Percentiles rank a stretch among this genome's conserved stretches.
These are phyloP conservation scores for Lasiommata megera DNA, from an alignment of 2,888 invertebrate genomes.

Conservation along the genomic window DNA sequence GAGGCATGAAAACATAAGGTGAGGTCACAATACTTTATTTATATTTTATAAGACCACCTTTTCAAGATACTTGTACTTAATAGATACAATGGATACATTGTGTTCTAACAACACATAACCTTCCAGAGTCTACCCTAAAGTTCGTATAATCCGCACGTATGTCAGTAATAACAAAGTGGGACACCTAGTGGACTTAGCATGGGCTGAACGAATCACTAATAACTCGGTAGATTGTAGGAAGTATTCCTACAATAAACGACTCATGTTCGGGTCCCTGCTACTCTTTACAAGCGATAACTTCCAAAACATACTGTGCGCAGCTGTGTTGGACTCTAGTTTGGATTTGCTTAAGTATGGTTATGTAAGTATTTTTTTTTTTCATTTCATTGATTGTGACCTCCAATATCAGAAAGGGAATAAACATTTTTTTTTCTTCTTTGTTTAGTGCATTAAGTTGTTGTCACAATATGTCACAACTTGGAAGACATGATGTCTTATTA, in stretches of 20 bases:
- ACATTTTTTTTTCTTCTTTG: no score
- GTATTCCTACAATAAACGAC: slow-evolving; percentile 68
- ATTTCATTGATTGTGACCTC: no score
- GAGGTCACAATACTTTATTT: background rate
- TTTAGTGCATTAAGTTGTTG: no score
- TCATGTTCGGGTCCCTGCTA: slow-evolving; percentile 87
- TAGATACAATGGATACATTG: no score
- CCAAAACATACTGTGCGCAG: slow-evolving; percentile 84
- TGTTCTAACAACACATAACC: no score
- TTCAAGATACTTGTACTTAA: no score
- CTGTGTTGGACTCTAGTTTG: slow-evolving; percentile 78
- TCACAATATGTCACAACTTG: no score
- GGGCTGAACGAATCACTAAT: slow-evolving; percentile 49
- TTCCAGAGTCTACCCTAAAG: slow-evolving; percentile 71
- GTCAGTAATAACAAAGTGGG: slow-evolving; percentile 67
- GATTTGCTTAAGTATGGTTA: slow-evolving; percentile 76
- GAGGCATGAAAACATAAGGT: slow-evolving; percentile 73
- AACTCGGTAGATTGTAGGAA: slow-evolving; percentile 43
- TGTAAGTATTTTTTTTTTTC: no score
- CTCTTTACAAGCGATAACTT: slow-evolving; percentile 87
- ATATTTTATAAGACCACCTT: no score
- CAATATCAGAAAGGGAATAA: no score
- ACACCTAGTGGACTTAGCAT: slow-evolving; percentile 63
- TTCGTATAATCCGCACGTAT: slow-evolving; percentile 62
- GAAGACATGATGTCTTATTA: no score